Evolutionary conservation across 2,888 invertebrate genomes (phyloP).

Genomic region (Rotaria macrura): DNA sequence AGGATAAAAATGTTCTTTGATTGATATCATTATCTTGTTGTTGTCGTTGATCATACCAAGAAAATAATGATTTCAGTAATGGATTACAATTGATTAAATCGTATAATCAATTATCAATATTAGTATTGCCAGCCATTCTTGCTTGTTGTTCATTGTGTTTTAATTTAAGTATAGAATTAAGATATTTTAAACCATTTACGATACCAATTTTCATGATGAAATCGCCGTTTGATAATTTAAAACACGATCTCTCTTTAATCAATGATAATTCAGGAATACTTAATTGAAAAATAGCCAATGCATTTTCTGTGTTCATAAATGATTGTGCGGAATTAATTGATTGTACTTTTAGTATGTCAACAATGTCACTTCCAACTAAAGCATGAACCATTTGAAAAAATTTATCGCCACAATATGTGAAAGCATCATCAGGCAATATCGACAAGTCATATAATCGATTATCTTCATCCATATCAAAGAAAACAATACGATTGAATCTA

Average conservation of each 20-base stretch:
- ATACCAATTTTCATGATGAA: not conserved
- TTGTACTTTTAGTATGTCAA: not conserved
- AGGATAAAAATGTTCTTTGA: too few relatives aligned
- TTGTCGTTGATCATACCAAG: not conserved
- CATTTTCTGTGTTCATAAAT: not conserved
- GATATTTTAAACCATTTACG: not conserved
- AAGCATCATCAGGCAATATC: not conserved
- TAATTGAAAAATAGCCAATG: not conserved
- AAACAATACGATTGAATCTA: not conserved
- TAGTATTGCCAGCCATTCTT: not conserved
- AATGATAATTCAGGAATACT: not conserved
- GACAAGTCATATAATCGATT: not conserved
- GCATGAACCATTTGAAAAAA: not conserved
- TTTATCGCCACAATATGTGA: not conserved
- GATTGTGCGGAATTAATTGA: not conserved
- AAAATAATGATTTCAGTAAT: not conserved
- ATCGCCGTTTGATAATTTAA: not conserved
- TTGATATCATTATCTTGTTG: not conserved
- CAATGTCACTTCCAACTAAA: not conserved
- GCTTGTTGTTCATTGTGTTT: not conserved
- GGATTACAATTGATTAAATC: not conserved
- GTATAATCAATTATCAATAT: not conserved
- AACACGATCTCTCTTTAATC: not conserved
- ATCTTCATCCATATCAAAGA: not conserved
- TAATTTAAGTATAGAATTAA: not conserved